These are phyloP conservation scores for Chionodraco myersi DNA, from an alignment of 2,113 vertebrate species.

Conservation along the genomic window DNA sequence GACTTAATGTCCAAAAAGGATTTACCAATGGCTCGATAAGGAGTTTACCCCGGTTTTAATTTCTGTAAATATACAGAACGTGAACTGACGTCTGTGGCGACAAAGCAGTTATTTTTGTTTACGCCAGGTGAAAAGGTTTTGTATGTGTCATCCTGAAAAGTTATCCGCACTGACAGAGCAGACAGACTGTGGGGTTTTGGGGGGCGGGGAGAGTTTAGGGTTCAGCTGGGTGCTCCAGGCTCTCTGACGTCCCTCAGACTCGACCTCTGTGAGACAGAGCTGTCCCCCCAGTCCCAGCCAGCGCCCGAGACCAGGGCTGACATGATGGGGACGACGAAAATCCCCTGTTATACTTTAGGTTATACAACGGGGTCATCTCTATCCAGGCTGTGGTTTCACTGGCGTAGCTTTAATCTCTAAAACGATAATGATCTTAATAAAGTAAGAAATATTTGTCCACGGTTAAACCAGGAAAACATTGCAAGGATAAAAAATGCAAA, in stretches of 20 bases:
- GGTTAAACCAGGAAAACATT: too few species aligned
- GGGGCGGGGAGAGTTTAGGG: background rate
- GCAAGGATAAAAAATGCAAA: too few species aligned
- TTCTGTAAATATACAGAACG: background rate
- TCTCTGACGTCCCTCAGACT: conserved; percentile 27
- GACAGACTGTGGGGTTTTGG: conserved; percentile 26
- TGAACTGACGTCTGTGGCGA: background rate
- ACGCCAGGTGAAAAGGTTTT: conserved; percentile 41
- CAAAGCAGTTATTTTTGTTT: background rate
- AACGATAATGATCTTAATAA: too few species aligned
- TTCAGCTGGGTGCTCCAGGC: conserved; percentile 53
- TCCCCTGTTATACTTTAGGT: conserved; percentile 16
- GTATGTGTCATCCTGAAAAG: conserved; percentile 44
- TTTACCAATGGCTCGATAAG: too few species aligned
- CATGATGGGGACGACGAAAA: conserved; percentile 23
- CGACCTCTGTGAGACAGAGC: conserved; percentile 53
- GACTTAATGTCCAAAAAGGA: too few species aligned
- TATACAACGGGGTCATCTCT: conserved; percentile 6
- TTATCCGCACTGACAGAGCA: conserved; percentile 53
- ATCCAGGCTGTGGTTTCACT: background rate
- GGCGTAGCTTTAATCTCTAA: too few species aligned
- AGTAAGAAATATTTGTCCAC: too few species aligned
- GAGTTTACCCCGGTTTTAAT: background rate
- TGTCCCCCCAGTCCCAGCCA: conserved; percentile 58
- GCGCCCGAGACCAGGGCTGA: conserved; percentile 39